Evolutionary conservation across 1,140 invertebrate species (phyloP).

Genomic region (Pogonomyrmex barbatus): DNA sequence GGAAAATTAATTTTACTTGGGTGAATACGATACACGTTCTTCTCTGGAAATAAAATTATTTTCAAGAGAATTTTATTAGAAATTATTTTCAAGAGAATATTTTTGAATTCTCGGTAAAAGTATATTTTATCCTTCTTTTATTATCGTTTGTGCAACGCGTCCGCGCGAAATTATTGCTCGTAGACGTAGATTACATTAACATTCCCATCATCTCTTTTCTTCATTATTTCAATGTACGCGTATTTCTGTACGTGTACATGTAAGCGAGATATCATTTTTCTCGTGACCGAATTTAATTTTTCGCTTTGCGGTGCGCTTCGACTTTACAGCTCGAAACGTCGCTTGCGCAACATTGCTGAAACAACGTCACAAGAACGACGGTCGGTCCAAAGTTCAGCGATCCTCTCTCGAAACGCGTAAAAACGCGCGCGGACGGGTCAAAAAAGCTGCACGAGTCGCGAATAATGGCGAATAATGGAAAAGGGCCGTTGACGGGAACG

Average conservation of each 20-base stretch:
- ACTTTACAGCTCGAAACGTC: neutral
- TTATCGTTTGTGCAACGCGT: neutral
- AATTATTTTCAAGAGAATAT: slow-evolving; percentile 4
- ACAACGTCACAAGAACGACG: neutral
- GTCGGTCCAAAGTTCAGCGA: slow-evolving; percentile 18
- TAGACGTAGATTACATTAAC: neutral
- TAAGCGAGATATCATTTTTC: slow-evolving; percentile 22
- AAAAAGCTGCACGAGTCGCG: slow-evolving; percentile 41
- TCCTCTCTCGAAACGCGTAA: neutral
- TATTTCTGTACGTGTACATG: neutral
- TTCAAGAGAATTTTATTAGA: neutral
- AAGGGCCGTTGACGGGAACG: slow-evolving; percentile 74
- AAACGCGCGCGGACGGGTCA: neutral
- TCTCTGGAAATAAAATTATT: slow-evolving; percentile 10
- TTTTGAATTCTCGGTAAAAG: neutral
- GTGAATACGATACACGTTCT: neutral
- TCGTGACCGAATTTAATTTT: neutral
- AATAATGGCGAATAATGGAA: no score
- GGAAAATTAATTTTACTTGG: slow-evolving; percentile 6
- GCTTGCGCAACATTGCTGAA: neutral
- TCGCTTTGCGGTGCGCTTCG: neutral
- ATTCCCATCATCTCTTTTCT: neutral
- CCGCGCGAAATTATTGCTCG: neutral
- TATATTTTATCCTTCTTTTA: neutral
- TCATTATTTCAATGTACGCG: neutral